These are phyloP conservation scores for Hypotaenidia okinawae DNA, from an alignment of 2,797 vertebrate species.

Conservation along the genomic window DNA sequence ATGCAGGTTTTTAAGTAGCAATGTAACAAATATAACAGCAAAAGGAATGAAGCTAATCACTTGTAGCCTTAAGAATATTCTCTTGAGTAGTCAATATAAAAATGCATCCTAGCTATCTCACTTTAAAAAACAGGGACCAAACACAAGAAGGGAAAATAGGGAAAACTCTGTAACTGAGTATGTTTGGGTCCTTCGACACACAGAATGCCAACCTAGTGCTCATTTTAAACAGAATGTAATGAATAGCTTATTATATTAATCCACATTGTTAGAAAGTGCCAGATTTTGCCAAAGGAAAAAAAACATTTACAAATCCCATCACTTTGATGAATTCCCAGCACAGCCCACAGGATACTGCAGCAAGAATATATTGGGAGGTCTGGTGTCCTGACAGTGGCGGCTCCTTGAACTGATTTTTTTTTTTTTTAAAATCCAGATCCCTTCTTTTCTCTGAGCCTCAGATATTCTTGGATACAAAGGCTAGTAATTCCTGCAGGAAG, in stretches of 20 bases:
- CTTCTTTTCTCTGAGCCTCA: background rate
- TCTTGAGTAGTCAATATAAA: background rate
- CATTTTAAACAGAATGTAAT: background rate
- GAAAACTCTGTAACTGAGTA: background rate
- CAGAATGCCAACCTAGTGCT: background rate
- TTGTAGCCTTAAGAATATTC: background rate
- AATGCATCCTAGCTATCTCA: background rate
- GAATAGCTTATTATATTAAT: background rate
- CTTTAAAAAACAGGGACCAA: background rate
- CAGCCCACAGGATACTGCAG: background rate
- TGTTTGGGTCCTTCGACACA: background rate
- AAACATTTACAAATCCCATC: background rate
- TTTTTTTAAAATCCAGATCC: background rate
- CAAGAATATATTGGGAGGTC: background rate
- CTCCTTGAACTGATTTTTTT: background rate
- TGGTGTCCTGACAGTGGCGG: background rate
- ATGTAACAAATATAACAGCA: background rate
- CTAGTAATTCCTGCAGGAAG: background rate
- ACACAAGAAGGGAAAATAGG: background rate
- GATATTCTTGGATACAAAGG: background rate
- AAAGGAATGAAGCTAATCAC: background rate
- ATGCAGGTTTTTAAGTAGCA: background rate
- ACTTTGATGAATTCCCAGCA: background rate
- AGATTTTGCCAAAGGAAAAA: background rate
- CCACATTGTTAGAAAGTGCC: background rate